These are phyloP conservation scores for Pseudoips prasinana DNA, from an alignment of 2,888 invertebrate species.

Conservation along the genomic window DNA sequence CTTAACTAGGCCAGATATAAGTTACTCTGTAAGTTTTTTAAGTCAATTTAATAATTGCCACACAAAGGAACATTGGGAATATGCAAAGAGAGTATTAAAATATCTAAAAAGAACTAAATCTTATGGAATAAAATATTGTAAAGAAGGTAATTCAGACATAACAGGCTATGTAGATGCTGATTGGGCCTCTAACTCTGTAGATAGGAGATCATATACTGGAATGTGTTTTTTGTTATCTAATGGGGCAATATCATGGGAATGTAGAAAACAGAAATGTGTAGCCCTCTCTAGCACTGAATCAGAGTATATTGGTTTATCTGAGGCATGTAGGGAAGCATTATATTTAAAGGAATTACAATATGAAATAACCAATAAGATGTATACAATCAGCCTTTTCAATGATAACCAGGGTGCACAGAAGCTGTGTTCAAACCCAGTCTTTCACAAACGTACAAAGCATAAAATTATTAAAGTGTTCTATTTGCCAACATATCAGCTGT, in stretches of 20 bases:
- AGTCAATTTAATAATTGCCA: slow-evolving; percentile 27
- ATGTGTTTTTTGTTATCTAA: slow-evolving; percentile 18
- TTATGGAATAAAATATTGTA: slow-evolving; percentile 21
- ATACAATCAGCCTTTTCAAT: slow-evolving; percentile 10
- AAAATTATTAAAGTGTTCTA: slow-evolving; percentile 5
- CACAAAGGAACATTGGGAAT: slow-evolving; percentile 15
- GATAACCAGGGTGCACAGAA: slow-evolving; percentile 15
- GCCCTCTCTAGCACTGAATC: slow-evolving; percentile 17
- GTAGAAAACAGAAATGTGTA: slow-evolving; percentile 20
- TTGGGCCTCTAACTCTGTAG: slow-evolving; percentile 13
- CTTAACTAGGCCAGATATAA: slow-evolving; percentile 23
- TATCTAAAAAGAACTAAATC: slow-evolving; percentile 13
- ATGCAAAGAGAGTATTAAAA: slow-evolving; percentile 18
- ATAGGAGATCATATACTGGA: slow-evolving; percentile 23
- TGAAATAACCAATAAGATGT: slow-evolving; percentile 10
- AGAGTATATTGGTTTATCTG: slow-evolving; percentile 11
- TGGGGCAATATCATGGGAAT: slow-evolving; percentile 19
- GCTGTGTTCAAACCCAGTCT: slow-evolving; percentile 9
- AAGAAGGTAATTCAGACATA: slow-evolving; percentile 9
- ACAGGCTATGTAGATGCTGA: slow-evolving; percentile 25
- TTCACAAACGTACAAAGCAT: slow-evolving; percentile 12
- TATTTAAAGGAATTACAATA: slow-evolving; percentile 9
- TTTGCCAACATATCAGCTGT: slow-evolving; percentile 7
- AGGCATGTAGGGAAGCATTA: slow-evolving; percentile 6
- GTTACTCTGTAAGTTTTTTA: slow-evolving; percentile 17